A percentile compares a stretch with the other conserved stretches of the same genome.
phyloP scores from a whole-genome alignment of 2,113 vertebrate species.

The Crypturellus undulatus region DNA sequence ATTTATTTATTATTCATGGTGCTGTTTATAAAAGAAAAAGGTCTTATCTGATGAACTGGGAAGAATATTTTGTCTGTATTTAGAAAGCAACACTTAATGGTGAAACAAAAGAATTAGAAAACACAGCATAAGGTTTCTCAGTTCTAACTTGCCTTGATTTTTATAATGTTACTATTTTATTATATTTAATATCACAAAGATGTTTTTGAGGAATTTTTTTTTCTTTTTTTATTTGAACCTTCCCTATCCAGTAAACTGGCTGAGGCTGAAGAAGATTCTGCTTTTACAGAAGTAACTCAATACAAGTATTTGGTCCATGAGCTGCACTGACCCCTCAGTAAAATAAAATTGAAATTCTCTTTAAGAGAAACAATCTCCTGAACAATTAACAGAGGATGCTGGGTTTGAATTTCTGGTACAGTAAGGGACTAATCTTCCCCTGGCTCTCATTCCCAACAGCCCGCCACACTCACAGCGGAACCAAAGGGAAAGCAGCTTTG shows the following conservation, averaged over 20 bases:
- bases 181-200: neutral
- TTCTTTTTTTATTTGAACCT: neutral
- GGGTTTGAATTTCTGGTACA: neutral
- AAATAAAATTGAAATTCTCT: neutral
- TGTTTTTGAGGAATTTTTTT: neutral
- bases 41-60: neutral
- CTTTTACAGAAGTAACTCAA: neutral
- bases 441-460: rapidly evolving
- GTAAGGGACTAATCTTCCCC: neutral
- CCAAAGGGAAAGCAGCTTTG: neutral
- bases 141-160: neutral
- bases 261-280: neutral
- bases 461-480: neutral
- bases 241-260: neutral
- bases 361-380: neutral
- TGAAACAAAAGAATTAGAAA: neutral
- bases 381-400: neutral
- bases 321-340: neutral
- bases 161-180: neutral
- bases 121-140: neutral
- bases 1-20: neutral
- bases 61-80: neutral
- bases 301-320: neutral
- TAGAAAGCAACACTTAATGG: neutral
- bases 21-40: neutral